These are phyloP conservation scores for Schizaphis graminum DNA, from an alignment of 2,888 invertebrate species.

Conservation along the genomic window DNA sequence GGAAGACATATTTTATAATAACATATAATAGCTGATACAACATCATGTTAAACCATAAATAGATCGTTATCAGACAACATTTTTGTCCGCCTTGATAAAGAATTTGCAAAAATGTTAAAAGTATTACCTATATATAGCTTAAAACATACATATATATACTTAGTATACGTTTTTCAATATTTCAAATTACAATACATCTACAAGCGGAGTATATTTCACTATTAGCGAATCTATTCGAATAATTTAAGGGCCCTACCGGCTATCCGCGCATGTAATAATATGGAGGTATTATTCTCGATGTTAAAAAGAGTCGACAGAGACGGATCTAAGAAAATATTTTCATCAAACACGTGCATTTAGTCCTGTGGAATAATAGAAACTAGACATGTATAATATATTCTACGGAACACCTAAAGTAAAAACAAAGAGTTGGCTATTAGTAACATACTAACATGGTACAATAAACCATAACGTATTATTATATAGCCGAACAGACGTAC, in stretches of 20 bases:
- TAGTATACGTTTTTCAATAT: background rate
- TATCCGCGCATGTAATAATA: background rate
- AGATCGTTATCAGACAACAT: background rate
- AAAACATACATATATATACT: background rate
- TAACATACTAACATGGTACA: background rate
- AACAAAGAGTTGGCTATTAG: background rate
- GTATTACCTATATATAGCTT: background rate
- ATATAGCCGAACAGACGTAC: background rate
- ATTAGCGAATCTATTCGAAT: background rate
- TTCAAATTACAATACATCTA: background rate
- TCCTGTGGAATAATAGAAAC: background rate
- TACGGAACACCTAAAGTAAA: background rate
- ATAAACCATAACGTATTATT: background rate
- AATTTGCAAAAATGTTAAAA: background rate
- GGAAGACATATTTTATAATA: background rate
- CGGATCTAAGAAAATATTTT: background rate
- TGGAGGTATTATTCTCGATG: background rate
- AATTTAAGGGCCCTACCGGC: background rate
- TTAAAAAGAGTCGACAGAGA: background rate
- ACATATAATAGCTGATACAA: background rate
- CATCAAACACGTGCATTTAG: background rate
- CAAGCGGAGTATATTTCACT: too few species aligned
- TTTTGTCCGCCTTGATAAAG: background rate
- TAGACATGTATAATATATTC: background rate
- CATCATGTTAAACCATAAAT: background rate